Conservation (phyloP, 2,888 invertebrate genomes). For the Lepas anatifera region DNA sequence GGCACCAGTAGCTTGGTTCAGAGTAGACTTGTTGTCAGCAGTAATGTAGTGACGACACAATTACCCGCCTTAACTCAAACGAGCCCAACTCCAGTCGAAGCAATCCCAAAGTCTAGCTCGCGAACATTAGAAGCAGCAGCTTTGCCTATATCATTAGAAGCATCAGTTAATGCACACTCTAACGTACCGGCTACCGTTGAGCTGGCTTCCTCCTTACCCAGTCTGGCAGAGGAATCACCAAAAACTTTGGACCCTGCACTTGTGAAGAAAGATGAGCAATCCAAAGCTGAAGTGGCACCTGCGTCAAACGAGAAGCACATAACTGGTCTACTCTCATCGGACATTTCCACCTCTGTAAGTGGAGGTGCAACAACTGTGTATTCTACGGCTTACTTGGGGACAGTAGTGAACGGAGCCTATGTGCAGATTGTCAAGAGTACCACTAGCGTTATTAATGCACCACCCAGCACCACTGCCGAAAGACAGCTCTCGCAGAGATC, state of each 20-base stretch:
- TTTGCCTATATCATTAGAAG: too few species aligned
- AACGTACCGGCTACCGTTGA: too few species aligned
- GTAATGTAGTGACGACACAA: slow-evolving; percentile 59
- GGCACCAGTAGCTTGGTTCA: slow-evolving; percentile 68
- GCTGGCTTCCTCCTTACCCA: too few species aligned
- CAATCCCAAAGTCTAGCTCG: too few species aligned
- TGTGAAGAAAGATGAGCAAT: too few species aligned
- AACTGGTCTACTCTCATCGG: slow-evolving; percentile 50
- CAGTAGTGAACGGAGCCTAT: slow-evolving; percentile 51
- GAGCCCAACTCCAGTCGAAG: too few species aligned
- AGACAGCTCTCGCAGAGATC: neutral
- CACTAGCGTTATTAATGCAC: slow-evolving; percentile 37
- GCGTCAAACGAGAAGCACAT: neutral
- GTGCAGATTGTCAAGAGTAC: slow-evolving; percentile 48
- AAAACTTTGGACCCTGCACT: too few species aligned
- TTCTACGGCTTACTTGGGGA: slow-evolving; percentile 59
- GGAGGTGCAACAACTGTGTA: slow-evolving; percentile 35
- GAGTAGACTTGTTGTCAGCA: slow-evolving; percentile 73
- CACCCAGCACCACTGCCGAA: neutral
- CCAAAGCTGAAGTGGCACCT: neutral
- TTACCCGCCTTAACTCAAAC: too few species aligned
- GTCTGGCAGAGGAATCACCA: too few species aligned
- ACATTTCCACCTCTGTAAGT: slow-evolving; percentile 46
- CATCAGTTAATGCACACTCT: too few species aligned
- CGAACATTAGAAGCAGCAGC: too few species aligned